A percentile compares a stretch with the other conserved stretches of the same genome.
phyloP scores from a whole-genome alignment of 2,888 invertebrate species.

The Venusia cambrica region DNA sequence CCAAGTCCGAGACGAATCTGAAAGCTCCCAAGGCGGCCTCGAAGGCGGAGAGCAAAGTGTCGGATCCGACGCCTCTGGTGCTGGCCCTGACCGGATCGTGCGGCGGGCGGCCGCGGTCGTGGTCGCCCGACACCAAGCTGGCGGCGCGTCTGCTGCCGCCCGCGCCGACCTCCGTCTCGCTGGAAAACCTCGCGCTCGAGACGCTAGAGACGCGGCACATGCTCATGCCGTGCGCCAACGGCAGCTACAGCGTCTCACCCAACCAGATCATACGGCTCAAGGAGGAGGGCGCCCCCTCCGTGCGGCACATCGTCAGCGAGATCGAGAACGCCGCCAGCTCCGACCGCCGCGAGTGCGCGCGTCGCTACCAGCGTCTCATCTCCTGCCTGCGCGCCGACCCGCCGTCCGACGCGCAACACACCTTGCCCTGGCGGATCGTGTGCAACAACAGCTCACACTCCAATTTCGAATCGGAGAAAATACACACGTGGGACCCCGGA shows the following conservation, averaged over 20 bases:
- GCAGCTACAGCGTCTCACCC: constrained; percentile 94
- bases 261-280: constrained; percentile 93
- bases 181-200: constrained; percentile 80
- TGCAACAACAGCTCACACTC: constrained; percentile 50
- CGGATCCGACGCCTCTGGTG: constrained; percentile 83
- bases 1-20: constrained; percentile 95
- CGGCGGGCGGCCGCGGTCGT: constrained; percentile 83
- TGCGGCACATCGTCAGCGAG: constrained; percentile 87
- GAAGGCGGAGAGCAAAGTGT: constrained; percentile 79
- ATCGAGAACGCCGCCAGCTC: constrained; percentile 80
- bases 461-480: constrained; percentile 67
- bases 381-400: constrained; percentile 24
- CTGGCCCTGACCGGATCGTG: constrained; percentile 76
- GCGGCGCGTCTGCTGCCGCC: constrained; percentile 81
- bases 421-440: constrained; percentile 51
- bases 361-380: constrained; percentile 36
- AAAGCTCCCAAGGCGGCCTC: constrained; percentile 84
- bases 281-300: constrained; percentile 82
- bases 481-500: constrained; percentile 86
- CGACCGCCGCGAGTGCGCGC: constrained; percentile 51
- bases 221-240: constrained; percentile 92
- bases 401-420: constrained; percentile 32
- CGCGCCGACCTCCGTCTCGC: constrained; percentile 84
- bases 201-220: constrained; percentile 86
- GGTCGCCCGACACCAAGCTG: constrained; percentile 86